These are phyloP conservation scores for Podilymbus podiceps DNA, from an alignment of 2,113 vertebrate genomes.

Conservation along the genomic window DNA sequence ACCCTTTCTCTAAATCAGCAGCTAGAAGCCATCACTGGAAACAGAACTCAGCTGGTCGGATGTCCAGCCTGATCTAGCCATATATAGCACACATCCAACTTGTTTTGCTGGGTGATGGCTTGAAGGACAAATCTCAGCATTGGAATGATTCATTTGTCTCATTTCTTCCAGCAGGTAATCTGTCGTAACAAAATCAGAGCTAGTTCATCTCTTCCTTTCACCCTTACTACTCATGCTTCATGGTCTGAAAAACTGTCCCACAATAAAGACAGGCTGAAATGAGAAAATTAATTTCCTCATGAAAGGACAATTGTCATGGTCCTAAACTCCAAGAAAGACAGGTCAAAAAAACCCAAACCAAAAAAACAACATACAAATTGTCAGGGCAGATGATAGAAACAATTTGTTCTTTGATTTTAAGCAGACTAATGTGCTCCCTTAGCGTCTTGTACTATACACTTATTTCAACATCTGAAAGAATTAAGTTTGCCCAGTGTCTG, in stretches of 20 bases:
- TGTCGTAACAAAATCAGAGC: not conserved
- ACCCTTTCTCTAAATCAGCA: not conserved
- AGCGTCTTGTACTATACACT: not conserved
- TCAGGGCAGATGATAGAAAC: not conserved
- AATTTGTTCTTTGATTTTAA: not conserved
- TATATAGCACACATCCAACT: not conserved
- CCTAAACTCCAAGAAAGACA: not conserved
- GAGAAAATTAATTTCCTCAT: not conserved
- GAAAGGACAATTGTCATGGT: not conserved
- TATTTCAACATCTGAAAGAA: not conserved
- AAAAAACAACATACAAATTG: not conserved
- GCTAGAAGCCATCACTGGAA: not conserved
- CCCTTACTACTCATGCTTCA: not conserved
- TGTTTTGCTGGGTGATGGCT: not conserved
- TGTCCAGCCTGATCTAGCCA: not conserved
- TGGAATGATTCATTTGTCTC: not conserved
- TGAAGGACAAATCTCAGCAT: not conserved
- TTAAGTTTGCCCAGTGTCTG: not conserved
- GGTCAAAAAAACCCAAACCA: not conserved
- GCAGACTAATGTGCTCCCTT: not conserved
- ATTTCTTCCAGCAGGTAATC: not conserved
- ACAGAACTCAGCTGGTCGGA: not conserved
- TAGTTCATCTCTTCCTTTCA: not conserved
- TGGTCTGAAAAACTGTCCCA: not conserved
- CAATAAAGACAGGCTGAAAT: not conserved